Base-by-base conservation (phyloP, 2,888 invertebrate species). In the Saturnia pavonia region DNA sequence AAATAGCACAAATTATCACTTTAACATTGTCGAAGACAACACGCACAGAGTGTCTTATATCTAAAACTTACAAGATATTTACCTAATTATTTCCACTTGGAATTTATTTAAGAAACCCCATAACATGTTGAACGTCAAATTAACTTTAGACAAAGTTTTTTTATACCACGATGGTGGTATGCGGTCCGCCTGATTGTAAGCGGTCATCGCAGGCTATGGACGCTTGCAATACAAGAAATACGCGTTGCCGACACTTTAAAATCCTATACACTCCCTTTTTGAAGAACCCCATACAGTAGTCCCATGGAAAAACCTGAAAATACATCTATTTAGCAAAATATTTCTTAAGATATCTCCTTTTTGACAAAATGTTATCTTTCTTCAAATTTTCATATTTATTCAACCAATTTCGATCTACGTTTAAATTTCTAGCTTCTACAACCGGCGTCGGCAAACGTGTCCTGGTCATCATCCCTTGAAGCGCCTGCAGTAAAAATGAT, bases 401-500 rank as follows among this genome's bases (percentile, higher is more conserved):
- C n/a, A 85, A 73, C 89, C 90, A 90, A 68, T 87, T 82, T 70
- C 85, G 81, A 27, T 84, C 77, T 11, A 86, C 76, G 72, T 86
- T 83, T 6, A 89, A 72, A 68, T 81, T 80, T 75, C 85, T 89
- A 43, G 88, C 92, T 83, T 93, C 91, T 7, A 91, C 84, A 0
- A 92, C 89, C 6, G 89, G 91, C 12, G 93, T 93, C 0, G 92
- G 89, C 27, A 90, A 70, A 77, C 89, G 84, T 1, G 90, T 83
- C 77, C 92, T 86, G 4, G 80, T 82, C 60, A 94, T 75, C 19
- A 94, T 78, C 14, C 94, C 91, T 84, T 92, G 92, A 14, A 94
- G 77, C 0, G 93, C 91, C 87, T 94, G 93, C 8, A 94, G 79
- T 25, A 94, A 77, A 71, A 94, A 91, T 7, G 94, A 94, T 25